Evolutionary conservation across 2,113 vertebrate genomes (phyloP).

Genomic region (Poeciliopsis occidentalis): DNA sequence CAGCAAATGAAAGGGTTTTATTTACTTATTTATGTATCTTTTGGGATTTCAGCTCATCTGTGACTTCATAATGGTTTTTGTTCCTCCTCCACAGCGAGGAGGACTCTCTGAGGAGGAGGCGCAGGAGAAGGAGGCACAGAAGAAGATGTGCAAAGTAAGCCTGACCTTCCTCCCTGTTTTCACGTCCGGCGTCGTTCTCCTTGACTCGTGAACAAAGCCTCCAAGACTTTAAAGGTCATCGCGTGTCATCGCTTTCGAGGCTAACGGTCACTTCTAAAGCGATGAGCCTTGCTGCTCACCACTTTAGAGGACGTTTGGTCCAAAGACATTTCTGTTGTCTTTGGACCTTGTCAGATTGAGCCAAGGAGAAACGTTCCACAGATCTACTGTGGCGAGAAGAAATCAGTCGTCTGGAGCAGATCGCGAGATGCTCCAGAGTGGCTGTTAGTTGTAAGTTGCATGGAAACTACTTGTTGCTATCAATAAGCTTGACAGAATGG

Average conservation of each 20-base stretch:
- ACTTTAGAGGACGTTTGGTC: slow-evolving; percentile 7
- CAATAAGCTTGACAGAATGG: too few species aligned
- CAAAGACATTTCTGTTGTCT: too few species aligned
- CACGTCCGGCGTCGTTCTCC: slow-evolving; percentile 30
- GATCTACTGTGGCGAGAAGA: not conserved
- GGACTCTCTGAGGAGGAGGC: slow-evolving; percentile 36
- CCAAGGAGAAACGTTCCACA: not conserved
- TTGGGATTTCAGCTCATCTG: not conserved
- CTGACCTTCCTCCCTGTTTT: slow-evolving; percentile 14
- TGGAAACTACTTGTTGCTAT: too few species aligned
- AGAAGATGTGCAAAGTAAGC: slow-evolving; percentile 68
- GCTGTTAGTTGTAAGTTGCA: too few species aligned
- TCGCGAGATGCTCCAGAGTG: too few species aligned
- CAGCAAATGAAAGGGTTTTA: slow-evolving; percentile 9
- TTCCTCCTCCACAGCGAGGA: slow-evolving; percentile 18
- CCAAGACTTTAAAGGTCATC: slow-evolving; percentile 27
- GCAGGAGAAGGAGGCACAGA: slow-evolving; percentile 39
- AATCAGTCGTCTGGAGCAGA: too few species aligned
- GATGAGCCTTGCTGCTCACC: slow-evolving; percentile 1
- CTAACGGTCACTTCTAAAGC: too few species aligned
- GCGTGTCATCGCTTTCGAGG: not conserved
- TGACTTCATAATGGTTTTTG: slow-evolving; percentile 24
- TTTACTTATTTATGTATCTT: not conserved
- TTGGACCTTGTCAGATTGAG: not conserved
- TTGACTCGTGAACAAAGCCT: slow-evolving; percentile 11